A percentile compares a stretch with the other conserved stretches of the same genome.
Conservation (phyloP, 2,113 vertebrate genomes). For the Potamarius usumacintae region DNA sequence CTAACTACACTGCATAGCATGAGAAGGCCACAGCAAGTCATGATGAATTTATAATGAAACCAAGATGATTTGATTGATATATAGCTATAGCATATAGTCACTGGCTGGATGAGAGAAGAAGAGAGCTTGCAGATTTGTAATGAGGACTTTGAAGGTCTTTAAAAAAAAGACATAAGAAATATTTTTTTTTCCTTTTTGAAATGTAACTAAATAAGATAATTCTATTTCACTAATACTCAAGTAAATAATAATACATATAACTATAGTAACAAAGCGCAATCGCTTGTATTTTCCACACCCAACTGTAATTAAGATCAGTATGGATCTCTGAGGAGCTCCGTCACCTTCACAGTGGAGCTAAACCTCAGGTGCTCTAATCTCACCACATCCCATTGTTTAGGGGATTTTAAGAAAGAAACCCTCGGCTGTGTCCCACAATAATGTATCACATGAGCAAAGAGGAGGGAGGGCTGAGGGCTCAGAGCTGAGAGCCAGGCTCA, state of each 20-base stretch:
- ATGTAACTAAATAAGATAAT: neutral
- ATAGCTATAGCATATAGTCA: neutral
- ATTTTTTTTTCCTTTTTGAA: neutral
- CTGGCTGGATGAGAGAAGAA: neutral
- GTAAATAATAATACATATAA: neutral
- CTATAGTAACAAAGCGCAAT: neutral
- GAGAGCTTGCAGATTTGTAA: neutral
- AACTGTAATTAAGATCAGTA: neutral
- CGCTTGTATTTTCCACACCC: neutral
- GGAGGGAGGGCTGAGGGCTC: conserved; percentile 24
- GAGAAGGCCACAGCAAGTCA: neutral
- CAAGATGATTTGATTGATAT: neutral
- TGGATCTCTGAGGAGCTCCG: conserved; percentile 11
- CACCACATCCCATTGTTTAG: conserved; percentile 70
- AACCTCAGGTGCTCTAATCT: conserved; percentile 68
- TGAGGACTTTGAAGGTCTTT: neutral
- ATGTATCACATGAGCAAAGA: conserved; percentile 56
- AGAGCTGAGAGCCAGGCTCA: conserved; percentile 40
- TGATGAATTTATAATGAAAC: too few species aligned
- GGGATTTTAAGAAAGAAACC: conserved; percentile 63
- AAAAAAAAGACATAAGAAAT: neutral
- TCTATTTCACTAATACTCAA: neutral
- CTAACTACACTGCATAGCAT: neutral
- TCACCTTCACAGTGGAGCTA: conserved; percentile 42
- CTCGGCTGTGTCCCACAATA: conserved; percentile 63